Conservation (phyloP, 1,140 invertebrate genomes). For the Ptiloglossa arizonensis region DNA sequence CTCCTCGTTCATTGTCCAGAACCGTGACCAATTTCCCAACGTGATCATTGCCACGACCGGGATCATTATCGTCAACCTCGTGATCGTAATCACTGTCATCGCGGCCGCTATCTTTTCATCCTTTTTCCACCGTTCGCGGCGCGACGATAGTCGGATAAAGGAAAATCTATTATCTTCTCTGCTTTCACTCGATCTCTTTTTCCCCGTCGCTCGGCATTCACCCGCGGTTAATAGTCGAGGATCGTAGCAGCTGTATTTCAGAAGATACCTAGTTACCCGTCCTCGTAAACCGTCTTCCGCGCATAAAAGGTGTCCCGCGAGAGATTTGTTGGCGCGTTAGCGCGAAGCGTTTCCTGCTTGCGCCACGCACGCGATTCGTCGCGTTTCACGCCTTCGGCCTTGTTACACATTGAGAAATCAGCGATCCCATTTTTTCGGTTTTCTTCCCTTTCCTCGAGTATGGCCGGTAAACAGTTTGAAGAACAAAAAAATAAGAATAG, state of each 20-base stretch:
- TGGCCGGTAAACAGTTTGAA: neutral
- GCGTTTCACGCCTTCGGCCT: constrained; percentile 42
- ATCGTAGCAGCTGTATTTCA: constrained; percentile 48
- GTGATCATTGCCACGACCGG: neutral
- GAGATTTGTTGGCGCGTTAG: constrained; percentile 60
- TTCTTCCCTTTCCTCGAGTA: neutral
- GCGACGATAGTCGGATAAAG: neutral
- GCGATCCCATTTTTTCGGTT: neutral
- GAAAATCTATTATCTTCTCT: constrained; percentile 23
- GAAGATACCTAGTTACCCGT: constrained; percentile 48
- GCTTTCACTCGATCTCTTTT: constrained; percentile 17
- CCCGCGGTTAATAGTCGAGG: constrained; percentile 21
- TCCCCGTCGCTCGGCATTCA: neutral
- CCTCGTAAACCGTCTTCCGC: constrained; percentile 43
- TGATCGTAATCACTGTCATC: constrained; percentile 13
- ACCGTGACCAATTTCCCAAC: neutral
- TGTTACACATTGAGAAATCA: constrained; percentile 41
- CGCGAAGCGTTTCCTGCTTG: constrained; percentile 55
- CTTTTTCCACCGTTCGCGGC: neutral
- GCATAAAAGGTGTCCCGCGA: constrained; percentile 54
- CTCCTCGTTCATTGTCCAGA: neutral
- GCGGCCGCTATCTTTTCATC: too few species aligned
- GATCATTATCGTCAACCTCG: neutral
- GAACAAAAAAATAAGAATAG: too few species aligned
- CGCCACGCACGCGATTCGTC: constrained; percentile 24